These are phyloP conservation scores for Terrapene triunguis DNA, from an alignment of 2,113 vertebrate genomes.

Conservation along the genomic window DNA sequence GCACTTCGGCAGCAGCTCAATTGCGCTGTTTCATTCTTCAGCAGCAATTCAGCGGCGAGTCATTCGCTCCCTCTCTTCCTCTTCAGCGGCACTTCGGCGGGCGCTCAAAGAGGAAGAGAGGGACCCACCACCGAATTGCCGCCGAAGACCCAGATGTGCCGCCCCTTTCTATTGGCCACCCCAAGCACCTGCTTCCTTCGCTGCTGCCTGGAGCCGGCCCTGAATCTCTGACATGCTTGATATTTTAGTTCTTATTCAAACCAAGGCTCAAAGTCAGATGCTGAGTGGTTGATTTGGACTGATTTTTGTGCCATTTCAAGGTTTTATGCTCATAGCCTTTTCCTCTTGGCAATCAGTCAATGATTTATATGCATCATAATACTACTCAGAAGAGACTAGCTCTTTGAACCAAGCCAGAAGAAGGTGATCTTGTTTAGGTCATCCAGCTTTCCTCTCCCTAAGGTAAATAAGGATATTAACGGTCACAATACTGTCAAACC, in stretches of 20 bases:
- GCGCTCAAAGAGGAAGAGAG: too few species aligned
- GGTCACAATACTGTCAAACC: not conserved
- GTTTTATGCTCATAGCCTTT: not conserved
- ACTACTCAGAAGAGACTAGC: not conserved
- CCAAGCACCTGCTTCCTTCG: too few species aligned
- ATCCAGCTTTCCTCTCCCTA: not conserved
- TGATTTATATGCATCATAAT: not conserved
- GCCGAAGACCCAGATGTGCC: too few species aligned
- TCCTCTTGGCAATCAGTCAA: not conserved
- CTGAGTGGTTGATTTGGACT: not conserved
- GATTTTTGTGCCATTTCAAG: not conserved
- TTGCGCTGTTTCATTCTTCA: too few species aligned
- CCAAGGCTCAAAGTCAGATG: not conserved
- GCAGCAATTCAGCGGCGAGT: too few species aligned
- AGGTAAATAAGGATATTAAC: not conserved
- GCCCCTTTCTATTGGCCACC: too few species aligned
- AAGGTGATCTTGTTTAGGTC: not conserved
- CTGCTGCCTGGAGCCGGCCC: too few species aligned
- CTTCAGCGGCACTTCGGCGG: too few species aligned
- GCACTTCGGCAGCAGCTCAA: too few species aligned
- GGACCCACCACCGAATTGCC: too few species aligned
- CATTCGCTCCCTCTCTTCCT: too few species aligned
- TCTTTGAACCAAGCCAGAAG: not conserved
- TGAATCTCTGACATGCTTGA: not conserved
- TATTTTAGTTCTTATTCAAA: not conserved